phyloP scores from a whole-genome alignment of 2,113 vertebrate genomes.

The Gallinago media region DNA sequence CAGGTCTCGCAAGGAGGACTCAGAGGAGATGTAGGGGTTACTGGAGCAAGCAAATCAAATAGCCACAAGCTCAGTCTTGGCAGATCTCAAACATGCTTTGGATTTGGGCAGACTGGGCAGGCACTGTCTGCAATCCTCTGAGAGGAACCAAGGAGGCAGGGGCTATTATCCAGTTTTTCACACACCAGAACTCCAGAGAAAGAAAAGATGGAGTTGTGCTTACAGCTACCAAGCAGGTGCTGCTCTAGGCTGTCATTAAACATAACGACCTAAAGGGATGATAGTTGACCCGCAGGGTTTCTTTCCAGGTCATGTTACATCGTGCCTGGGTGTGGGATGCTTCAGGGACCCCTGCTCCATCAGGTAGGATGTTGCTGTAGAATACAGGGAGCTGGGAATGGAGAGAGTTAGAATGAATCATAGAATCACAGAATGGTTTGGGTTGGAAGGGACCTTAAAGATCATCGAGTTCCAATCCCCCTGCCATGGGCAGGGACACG shows the following conservation, averaged over 20 bases:
- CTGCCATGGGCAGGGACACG: no score
- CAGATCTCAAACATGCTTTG: neutral
- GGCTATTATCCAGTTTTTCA: neutral
- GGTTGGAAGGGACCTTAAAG: no score
- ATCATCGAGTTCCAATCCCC: no score
- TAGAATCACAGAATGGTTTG: no score
- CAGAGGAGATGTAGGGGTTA: neutral
- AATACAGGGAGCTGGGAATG: neutral
- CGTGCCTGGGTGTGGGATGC: fast-evolving
- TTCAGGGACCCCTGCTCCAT: neutral
- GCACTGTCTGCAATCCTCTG: neutral
- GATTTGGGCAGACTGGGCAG: neutral
- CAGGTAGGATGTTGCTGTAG: neutral
- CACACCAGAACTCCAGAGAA: neutral
- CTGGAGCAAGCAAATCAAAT: neutral
- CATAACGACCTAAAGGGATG: neutral
- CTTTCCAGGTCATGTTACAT: neutral
- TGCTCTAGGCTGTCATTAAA: neutral
- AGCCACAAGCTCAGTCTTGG: neutral
- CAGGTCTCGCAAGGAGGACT: neutral
- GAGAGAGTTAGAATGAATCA: neutral
- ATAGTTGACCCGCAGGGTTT: neutral
- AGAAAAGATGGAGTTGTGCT: neutral
- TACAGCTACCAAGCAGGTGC: neutral
- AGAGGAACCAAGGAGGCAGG: neutral